Evolutionary conservation across 2,888 invertebrate species (phyloP).

Genomic region (Eueremaeus valkanovi): DNA sequence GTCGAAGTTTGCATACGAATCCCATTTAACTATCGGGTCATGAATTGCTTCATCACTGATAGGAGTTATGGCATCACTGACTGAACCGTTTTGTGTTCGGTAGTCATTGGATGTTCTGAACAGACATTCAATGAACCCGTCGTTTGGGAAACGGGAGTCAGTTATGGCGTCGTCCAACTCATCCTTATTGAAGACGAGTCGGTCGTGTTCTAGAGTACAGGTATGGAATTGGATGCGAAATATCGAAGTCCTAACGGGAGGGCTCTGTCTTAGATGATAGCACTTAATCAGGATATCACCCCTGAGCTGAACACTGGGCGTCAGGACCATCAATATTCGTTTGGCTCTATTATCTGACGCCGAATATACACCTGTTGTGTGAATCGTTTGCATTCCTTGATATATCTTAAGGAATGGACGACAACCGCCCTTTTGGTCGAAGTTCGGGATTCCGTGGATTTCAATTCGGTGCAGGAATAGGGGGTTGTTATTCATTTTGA

Average conservation of each 20-base stretch:
- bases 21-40: conserved; percentile 70
- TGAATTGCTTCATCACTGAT: conserved; percentile 51
- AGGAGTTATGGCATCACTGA: conserved; percentile 51
- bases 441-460: conserved; percentile 76
- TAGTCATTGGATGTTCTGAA: conserved; percentile 17
- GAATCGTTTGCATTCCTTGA: conserved; percentile 82
- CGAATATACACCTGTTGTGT: conserved; percentile 65
- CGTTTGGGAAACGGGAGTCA: conserved; percentile 74
- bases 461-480: conserved; percentile 80
- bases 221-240: conserved; percentile 91
- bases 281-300: conserved; percentile 89
- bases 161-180: conserved; percentile 80
- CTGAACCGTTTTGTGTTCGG: conserved; percentile 44
- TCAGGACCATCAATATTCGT: conserved; percentile 64
- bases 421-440: conserved; percentile 59
- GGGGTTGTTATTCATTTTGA: conserved; percentile 80
- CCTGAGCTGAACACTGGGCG: conserved; percentile 68
- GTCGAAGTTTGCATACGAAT: conserved; percentile 67
- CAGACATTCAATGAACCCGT: conserved; percentile 74
- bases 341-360: conserved; percentile 42
- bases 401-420: conserved; percentile 64
- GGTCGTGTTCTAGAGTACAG: conserved; percentile 80
- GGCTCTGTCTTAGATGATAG: conserved; percentile 63
- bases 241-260: conserved; percentile 62
- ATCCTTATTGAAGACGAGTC: conserved; percentile 75